Percentiles rank a stretch among this genome's conserved stretches.
Conservation (phyloP, 2,888 invertebrate genomes). For the Drosophila pseudotakahashii region DNA sequence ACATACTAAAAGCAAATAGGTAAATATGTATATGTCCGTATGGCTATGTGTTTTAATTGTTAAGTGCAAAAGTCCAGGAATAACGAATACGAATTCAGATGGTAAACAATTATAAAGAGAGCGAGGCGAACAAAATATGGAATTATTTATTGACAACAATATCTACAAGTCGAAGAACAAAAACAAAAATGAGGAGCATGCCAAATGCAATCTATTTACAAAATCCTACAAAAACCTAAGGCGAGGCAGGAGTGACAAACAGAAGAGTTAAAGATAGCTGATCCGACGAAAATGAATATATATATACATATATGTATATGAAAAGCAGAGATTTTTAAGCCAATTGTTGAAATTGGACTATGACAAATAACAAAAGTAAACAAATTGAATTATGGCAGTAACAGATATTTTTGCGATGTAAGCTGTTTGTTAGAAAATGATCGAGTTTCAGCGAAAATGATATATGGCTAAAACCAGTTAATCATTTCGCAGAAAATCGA, state of each 20-base stretch:
- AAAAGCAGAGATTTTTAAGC: conserved; percentile 11
- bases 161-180: conserved; percentile 44
- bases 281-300: conserved; percentile 1
- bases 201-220: conserved; percentile 74
- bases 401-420: conserved; percentile 73
- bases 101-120: conserved; percentile 16
- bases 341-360: conserved; percentile 14
- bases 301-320: conserved; percentile 23
- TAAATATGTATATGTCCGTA: conserved; percentile 33
- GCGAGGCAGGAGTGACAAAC: not conserved
- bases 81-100: conserved; percentile 35
- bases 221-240: conserved; percentile 6
- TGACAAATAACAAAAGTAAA: conserved; percentile 11
- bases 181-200: conserved; percentile 46
- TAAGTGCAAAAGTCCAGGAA: conserved; percentile 69
- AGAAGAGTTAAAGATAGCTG: not conserved
- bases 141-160: conserved; percentile 63
- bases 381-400: conserved; percentile 11
- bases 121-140: conserved; percentile 29
- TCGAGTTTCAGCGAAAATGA: conserved; percentile 13
- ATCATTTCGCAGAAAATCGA: conserved; percentile 20
- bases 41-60: conserved; percentile 27
- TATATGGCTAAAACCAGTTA: conserved; percentile 27
- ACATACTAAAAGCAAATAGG: conserved; percentile 26
- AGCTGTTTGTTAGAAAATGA: conserved; percentile 68